Base-by-base conservation (phyloP, 2,888 invertebrate species). In the Leucophora obtusa region DNA sequence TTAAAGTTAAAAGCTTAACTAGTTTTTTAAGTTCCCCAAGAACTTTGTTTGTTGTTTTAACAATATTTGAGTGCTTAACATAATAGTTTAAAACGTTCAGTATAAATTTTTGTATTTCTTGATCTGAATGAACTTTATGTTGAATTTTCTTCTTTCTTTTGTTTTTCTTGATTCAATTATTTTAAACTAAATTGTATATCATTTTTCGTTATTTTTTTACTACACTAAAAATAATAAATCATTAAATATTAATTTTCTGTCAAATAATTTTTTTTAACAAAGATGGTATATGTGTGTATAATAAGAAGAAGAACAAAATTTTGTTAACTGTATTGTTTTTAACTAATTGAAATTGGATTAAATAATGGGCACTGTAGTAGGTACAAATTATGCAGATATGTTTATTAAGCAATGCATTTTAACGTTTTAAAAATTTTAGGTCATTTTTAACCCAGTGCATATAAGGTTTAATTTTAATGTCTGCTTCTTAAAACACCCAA, bases 31-130 rank as follows among this genome's bases (percentile, higher is more conserved):
- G 63, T 73, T 73, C 69, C 58, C 56, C 51, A 81, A 73, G 73
- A 81, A 81, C 77, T 81, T 70, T 62, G 51, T 54, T 71, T 73
- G 60, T 60, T 56, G 70, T 38, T 77, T 65, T n/a, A 54, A 35
- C 21, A 65, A 47, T 65, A 76, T 77, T 77, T 74, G 51, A 70
- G 43, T 58, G 51, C 62, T 73, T 66, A 65, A 69, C 80, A 80
- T 74, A 76, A 74, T 79, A 74, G 53, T 65, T 59, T 62, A 58
- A 38, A 65, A 50, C 69, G 58, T 65, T 65, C 69, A 43, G 33
- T 53, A 11, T 53, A 60, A 8, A n/a, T 58, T 70, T 53, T 51
- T 28, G 11, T 53, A 14, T 17, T 53, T 24, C 28, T 14, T 21
- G 51, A 43, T 65, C 53, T 65, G 47, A 63, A 56, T 73, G 24